Percentiles rank a stretch among this genome's conserved stretches.
Conservation (phyloP, 2,113 vertebrate species). For the Tursiops truncatus region DNA sequence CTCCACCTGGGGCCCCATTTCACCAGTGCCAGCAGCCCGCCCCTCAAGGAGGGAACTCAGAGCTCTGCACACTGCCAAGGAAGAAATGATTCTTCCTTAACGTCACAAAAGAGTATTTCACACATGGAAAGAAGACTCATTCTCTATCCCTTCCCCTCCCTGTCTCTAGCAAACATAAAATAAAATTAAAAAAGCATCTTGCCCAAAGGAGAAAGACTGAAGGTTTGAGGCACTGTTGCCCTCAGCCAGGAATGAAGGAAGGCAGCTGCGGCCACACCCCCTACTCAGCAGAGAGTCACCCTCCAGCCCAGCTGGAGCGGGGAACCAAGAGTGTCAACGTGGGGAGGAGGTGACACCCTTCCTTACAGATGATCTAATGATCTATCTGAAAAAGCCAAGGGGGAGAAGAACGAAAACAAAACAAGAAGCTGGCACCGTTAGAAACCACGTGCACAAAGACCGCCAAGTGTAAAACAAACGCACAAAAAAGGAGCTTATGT, state of each 20-base stretch:
- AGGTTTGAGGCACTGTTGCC: neutral
- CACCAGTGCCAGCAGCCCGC: neutral
- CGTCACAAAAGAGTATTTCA: accelerated
- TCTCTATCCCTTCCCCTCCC: neutral
- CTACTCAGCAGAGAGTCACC: accelerated
- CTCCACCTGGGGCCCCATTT: neutral
- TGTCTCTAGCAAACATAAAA: neutral
- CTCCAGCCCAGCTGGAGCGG: neutral
- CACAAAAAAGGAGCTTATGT: neutral
- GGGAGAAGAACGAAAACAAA: neutral
- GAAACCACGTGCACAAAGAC: neutral
- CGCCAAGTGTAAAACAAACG: neutral
- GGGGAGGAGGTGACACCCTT: neutral
- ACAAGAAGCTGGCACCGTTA: neutral
- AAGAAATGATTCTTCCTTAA: neutral
- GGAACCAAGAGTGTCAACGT: too few relatives aligned
- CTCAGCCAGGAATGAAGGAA: neutral
- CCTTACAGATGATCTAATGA: neutral
- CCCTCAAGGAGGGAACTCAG: neutral
- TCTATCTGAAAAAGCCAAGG: neutral
- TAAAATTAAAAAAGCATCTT: neutral
- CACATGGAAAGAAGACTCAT: neutral
- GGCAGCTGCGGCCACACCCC: neutral
- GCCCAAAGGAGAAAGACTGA: neutral
- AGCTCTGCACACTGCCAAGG: too few relatives aligned